phyloP scores from a whole-genome alignment of 2,888 invertebrate species.

The Tryphoninae sp. region DNA sequence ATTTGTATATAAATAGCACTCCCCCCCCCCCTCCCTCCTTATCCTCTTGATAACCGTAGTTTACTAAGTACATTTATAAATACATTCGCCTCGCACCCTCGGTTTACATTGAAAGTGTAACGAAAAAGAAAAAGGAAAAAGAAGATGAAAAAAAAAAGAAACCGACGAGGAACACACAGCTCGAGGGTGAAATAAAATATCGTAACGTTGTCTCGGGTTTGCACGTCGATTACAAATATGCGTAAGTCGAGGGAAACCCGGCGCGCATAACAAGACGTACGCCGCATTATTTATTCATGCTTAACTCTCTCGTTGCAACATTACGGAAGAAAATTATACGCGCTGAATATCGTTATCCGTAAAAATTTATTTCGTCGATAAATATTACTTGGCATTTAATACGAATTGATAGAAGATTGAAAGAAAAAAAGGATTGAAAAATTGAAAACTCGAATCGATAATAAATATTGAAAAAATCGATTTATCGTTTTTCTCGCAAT shows the following conservation, averaged over 20 bases:
- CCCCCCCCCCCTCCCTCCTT: background rate
- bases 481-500: too few species aligned
- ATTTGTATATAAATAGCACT: background rate
- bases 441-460: too few species aligned
- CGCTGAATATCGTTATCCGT: background rate
- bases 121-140: background rate
- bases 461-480: too few species aligned
- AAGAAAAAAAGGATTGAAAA: too few species aligned
- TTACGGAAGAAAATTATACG: background rate
- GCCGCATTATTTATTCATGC: background rate
- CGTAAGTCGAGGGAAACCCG: background rate
- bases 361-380: background rate
- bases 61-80: constrained; percentile 38
- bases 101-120: constrained; percentile 31
- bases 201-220: background rate
- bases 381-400: too few species aligned
- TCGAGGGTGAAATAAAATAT: constrained; percentile 11
- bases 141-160: background rate
- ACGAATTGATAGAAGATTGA: too few species aligned
- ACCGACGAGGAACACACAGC: constrained; percentile 39
- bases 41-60: background rate
- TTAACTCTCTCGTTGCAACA: background rate
- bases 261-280: background rate
- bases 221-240: background rate
- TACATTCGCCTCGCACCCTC: constrained; percentile 10